Evolutionary conservation across 2,888 invertebrate species (phyloP).

Genomic region (Pollenia griseotomentosa): DNA sequence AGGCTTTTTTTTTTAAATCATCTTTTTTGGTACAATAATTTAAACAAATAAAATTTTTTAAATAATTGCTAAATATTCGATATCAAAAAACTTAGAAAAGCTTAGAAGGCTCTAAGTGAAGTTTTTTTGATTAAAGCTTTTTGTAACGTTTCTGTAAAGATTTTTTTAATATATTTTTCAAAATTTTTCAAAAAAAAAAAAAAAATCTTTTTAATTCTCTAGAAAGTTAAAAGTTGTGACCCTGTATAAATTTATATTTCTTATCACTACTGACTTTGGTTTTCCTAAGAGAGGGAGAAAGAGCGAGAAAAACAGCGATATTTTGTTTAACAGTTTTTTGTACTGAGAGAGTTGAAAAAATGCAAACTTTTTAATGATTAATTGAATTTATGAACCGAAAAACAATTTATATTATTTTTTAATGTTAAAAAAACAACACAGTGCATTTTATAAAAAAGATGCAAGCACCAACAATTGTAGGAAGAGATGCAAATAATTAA

Average conservation of each 20-base stretch:
- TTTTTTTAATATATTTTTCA: too few relatives aligned
- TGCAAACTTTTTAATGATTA: slow-evolving; percentile 48
- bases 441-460: slow-evolving; percentile 35
- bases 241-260: slow-evolving; percentile 50
- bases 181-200: too few relatives aligned
- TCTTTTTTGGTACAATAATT: too few relatives aligned
- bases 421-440: slow-evolving; percentile 36
- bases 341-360: slow-evolving; percentile 17
- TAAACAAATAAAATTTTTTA: too few relatives aligned
- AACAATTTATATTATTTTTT: slow-evolving; percentile 16
- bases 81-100: too few relatives aligned
- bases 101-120: too few relatives aligned
- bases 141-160: too few relatives aligned
- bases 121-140: too few relatives aligned
- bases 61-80: too few relatives aligned
- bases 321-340: not conserved
- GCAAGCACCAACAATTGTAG: slow-evolving; percentile 51
- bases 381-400: slow-evolving; percentile 64
- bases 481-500: slow-evolving; percentile 73
- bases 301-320: not conserved
- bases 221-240: slow-evolving; percentile 11
- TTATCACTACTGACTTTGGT: slow-evolving; percentile 42
- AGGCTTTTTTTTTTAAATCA: too few relatives aligned
- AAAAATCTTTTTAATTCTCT: too few relatives aligned
- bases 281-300: slow-evolving; percentile 23